Evolutionary conservation across 2,113 vertebrate species (phyloP).

Genomic region (Megaceryle maxima): DNA sequence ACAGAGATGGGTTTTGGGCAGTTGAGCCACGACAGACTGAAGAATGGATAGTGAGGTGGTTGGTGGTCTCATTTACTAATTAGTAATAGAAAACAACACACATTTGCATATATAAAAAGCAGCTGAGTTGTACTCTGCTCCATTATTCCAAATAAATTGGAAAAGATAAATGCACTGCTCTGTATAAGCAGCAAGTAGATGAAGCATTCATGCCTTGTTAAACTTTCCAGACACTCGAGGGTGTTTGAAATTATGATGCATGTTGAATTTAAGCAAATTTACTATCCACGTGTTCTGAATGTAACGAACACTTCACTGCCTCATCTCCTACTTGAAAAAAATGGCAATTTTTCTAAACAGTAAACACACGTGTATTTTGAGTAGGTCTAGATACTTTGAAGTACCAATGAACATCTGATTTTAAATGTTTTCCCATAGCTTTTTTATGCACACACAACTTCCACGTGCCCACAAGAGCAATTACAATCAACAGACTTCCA

Average conservation of each 20-base stretch:
- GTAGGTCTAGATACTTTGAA: background rate
- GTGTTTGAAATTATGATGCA: slow-evolving; percentile 48
- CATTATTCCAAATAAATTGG: background rate
- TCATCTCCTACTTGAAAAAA: background rate
- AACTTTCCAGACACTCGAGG: slow-evolving; percentile 37
- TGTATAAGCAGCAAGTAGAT: background rate
- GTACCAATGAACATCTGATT: background rate
- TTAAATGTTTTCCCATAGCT: background rate
- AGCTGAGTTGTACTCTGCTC: background rate
- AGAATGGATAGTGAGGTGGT: background rate
- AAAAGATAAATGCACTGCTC: background rate
- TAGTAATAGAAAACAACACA: background rate
- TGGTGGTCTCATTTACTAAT: background rate
- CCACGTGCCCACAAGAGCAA: background rate
- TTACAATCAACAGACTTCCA: background rate
- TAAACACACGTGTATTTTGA: background rate
- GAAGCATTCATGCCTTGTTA: slow-evolving; percentile 37
- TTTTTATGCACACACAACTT: background rate
- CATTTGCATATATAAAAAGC: background rate
- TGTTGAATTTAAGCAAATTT: slow-evolving; percentile 47
- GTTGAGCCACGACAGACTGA: background rate
- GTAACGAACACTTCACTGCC: background rate
- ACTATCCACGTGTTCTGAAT: background rate
- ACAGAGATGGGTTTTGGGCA: background rate
- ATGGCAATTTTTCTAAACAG: background rate